Percentiles rank a stretch among this genome's conserved stretches.
These are phyloP conservation scores for Babylonia areolata DNA, from an alignment of 1,140 invertebrate genomes.

Conservation along the genomic window DNA sequence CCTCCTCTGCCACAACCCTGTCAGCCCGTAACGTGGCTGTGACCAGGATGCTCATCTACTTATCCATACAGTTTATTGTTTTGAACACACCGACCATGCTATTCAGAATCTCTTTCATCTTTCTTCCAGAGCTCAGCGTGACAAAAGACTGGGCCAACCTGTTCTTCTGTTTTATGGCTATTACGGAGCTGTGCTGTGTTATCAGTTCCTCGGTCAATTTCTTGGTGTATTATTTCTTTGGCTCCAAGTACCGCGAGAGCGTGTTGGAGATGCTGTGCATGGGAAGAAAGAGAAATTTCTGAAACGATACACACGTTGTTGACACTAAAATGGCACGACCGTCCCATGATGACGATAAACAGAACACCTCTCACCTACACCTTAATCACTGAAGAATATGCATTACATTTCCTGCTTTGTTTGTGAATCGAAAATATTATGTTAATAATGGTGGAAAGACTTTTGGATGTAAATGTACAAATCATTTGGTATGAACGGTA, in stretches of 20 bases:
- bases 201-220: not conserved
- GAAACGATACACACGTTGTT: no score
- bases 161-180: not conserved
- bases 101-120: not conserved
- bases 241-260: not conserved
- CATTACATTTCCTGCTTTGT: no score
- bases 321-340: no score
- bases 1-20: not conserved
- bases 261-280: not conserved
- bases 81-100: not conserved
- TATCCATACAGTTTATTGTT: conserved; percentile 20
- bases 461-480: no score
- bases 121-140: not conserved
- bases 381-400: no score
- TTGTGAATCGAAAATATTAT: no score
- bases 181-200: not conserved
- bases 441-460: no score
- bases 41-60: conserved; percentile 17
- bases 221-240: conserved; percentile 24
- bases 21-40: not conserved
- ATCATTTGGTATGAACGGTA: no score
- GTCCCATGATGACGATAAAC: no score
- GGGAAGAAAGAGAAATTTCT: no score
- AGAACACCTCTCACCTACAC: no score
- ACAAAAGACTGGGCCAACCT: not conserved